Evolutionary conservation across 2,888 invertebrate genomes (phyloP), one percentile per base, ranked within the genome.

Genomic region (Acleris laterana): DNA sequence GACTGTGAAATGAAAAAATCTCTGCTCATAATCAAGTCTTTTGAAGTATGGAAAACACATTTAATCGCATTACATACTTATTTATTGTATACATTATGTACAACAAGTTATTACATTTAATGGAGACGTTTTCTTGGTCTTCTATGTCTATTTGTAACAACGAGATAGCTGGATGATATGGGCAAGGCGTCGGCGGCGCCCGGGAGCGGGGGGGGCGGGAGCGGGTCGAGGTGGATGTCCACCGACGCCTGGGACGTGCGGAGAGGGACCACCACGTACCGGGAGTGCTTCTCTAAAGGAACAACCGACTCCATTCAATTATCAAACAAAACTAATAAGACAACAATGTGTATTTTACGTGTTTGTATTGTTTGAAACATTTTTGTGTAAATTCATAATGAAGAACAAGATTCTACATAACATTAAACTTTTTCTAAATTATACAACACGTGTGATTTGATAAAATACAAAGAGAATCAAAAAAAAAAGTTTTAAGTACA

Each of bases 221-320:
- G 77, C 65, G 74, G 58, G 52, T 75, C 73, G 68, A 83, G 70
- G 69, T 82, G 84, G 72, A 92, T 87, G 70, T 90, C 84, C 77
- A 89, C 80, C 44, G 85, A 82, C 38, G 90, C 91, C 68, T 82
- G 82, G 73, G 89, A 89, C 52, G 78, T 78, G 71, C 76, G 91
- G 70, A 91, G 88, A 42, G 89, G 88, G 20, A 87, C 81, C 57
- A 73, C 81, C 58, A 73, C 81, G 65, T 68, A 63, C 60, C 72
- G 72, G 68, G 69, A 67, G 46, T 70, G 79, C 63, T 70, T 77
- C 78, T 83, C 90, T 90, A 83, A 62, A 80, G 81, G 71, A 74
- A 80, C 73, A 78, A 73, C 66, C 51, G 62, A 51, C 32, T 55
- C 57, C 44, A 48, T 52, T 65, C 55, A 49, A 48, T 52, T 65